Conservation (phyloP, 2,797 vertebrate species). For the Falco cherrug region DNA sequence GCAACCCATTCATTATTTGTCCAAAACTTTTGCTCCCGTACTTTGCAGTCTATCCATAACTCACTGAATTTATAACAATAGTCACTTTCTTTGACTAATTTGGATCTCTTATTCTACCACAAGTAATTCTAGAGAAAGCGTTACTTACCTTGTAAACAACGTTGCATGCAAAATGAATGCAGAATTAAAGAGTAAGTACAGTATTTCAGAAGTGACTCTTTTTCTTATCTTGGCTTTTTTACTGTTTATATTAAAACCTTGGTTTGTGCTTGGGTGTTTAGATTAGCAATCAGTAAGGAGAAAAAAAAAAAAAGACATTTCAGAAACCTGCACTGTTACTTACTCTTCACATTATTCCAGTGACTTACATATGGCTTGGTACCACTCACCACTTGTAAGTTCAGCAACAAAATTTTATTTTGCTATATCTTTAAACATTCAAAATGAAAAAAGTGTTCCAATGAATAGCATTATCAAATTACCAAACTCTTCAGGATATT, state of each 20-base stretch:
- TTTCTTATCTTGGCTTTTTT: background rate
- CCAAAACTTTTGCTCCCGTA: background rate
- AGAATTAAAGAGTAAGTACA: background rate
- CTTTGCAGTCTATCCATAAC: background rate
- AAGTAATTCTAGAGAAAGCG: background rate
- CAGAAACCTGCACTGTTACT: background rate
- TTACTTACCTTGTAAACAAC: background rate
- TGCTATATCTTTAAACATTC: background rate
- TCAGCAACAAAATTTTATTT: background rate
- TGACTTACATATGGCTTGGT: background rate
- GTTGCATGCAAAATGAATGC: background rate
- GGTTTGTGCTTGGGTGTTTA: background rate
- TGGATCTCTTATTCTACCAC: background rate
- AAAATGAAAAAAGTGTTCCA: background rate
- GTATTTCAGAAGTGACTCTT: background rate
- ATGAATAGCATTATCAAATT: background rate
- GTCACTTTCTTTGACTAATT: background rate
- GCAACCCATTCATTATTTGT: background rate
- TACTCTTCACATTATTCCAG: background rate
- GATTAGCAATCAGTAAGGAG: background rate
- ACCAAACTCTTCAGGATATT: background rate
- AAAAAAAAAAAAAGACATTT: background rate
- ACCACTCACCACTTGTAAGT: background rate
- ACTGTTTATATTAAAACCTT: background rate
- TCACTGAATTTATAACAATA: background rate